A percentile compares a stretch with the other conserved stretches of the same genome.
These are phyloP conservation scores for Umimayanthus kanabou DNA, from an alignment of 92 coral and sea anemone species.

Conservation along the genomic window DNA sequence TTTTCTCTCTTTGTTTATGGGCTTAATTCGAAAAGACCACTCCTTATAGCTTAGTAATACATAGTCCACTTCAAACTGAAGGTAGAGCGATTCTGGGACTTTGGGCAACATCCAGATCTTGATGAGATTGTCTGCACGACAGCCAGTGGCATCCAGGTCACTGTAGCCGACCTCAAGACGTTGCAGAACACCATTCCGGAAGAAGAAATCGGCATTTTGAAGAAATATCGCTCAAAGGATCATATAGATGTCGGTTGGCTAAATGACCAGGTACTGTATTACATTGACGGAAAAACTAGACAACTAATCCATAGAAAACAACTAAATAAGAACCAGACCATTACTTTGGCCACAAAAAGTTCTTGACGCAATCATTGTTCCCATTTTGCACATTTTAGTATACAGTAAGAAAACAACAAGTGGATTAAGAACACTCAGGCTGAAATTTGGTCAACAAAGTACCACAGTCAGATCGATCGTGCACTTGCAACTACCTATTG, in stretches of 20 bases:
- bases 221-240: background rate
- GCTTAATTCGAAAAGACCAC: background rate
- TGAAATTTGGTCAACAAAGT: too few species aligned
- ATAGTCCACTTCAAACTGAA: conserved; percentile 10
- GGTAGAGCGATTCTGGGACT: conserved; percentile 3
- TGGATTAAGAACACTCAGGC: background rate
- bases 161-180: background rate
- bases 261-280: background rate
- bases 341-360: too few species aligned
- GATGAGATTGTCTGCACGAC: background rate
- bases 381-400: too few species aligned
- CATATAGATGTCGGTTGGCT: background rate
- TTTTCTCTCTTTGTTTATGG: too few species aligned
- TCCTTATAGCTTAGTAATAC: conserved; percentile 2
- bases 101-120: background rate
- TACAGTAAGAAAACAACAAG: background rate
- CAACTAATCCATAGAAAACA: too few species aligned
- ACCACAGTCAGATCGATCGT: background rate
- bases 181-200: background rate
- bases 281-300: background rate
- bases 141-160: conserved; percentile 7
- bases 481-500: background rate
- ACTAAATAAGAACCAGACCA: background rate
- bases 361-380: too few species aligned
- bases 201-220: background rate